Evolutionary conservation across 2,797 vertebrate species (phyloP).

Genomic region (Notolabrus celidotus): DNA sequence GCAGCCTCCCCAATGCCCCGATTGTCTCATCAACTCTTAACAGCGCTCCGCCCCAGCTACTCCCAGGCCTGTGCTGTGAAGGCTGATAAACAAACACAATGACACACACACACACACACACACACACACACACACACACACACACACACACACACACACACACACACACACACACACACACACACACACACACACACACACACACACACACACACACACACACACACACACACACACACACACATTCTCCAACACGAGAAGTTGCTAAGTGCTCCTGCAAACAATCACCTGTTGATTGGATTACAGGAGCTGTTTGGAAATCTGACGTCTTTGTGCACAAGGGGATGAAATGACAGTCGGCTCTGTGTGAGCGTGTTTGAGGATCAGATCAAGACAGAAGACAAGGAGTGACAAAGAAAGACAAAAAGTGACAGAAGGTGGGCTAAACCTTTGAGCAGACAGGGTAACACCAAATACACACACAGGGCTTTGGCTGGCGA

Average conservation of each 20-base stretch:
- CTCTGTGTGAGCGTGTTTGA: constrained; percentile 17
- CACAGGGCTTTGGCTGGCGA: constrained; percentile 22
- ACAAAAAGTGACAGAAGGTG: constrained; percentile 32
- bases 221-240: neutral
- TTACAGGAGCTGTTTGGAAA: constrained; percentile 43
- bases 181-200: constrained; percentile 4
- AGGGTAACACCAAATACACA: constrained; percentile 17
- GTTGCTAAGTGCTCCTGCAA: constrained; percentile 24
- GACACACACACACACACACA: constrained; percentile 1
- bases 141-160: neutral
- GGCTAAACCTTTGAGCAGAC: constrained; percentile 26
- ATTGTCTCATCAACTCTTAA: constrained; percentile 65
- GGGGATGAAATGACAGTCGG: constrained; percentile 48
- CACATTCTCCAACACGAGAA: constrained; percentile 7
- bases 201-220: too few species aligned
- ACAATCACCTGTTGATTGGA: constrained; percentile 69
- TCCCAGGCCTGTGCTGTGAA: constrained; percentile 50
- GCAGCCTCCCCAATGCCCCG: constrained; percentile 46
- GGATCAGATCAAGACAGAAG: constrained; percentile 42
- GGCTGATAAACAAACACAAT: constrained; percentile 61
- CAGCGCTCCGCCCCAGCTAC: constrained; percentile 51
- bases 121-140: neutral
- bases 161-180: constrained; percentile 2
- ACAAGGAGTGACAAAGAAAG: constrained; percentile 57
- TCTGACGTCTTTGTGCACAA: constrained; percentile 35